Base-by-base conservation (phyloP, 2,888 invertebrate species). In the Tinea semifulvella region DNA sequence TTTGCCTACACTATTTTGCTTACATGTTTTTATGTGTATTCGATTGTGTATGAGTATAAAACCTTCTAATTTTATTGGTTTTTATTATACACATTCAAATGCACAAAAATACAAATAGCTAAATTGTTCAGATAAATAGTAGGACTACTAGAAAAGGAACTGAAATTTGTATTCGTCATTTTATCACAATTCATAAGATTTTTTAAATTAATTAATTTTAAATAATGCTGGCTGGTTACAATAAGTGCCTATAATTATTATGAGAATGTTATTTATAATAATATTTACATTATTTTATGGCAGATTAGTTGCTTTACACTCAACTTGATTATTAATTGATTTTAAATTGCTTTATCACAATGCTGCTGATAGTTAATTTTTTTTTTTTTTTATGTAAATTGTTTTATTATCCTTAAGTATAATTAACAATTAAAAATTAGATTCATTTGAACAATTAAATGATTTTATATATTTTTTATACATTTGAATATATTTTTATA, bases 171-270 rank as follows among this genome's bases (percentile, higher is more conserved):
- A 14, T 31, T 14, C 11, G 7, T n/a, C 7, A 14, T 31, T 27
- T 31, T 2, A 14, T n/a, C n/a, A 31, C 31, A 31, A 26, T 7
- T 31, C 2, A 31, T 4, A 31, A 31, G 14, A 31, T 31, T 31
- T 31, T 31, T 31, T 31, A 4, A 31, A 4, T n/a, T n/a, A n/a
- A n/a, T n/a, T n/a, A n/a, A n/a, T n/a, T n/a, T n/a, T n/a, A n/a
- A n/a, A n/a, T n/a, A n/a, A 7, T 4, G 31, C 31, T 31, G 31
- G n/a, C 31, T 14, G 31, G 31, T 31, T 13, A 31, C 31, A 31
- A 31, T 11, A 13, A 14, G 31, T 31, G 13, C n/a, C 14, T 7
- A 22, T 8, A 22, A 14, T 2, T 31, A 14, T 13, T n/a, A 14
- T 14, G 31, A 31, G 14, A 14, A 14, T 31, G 4, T 31, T 31